Conservation (phyloP, 2,113 vertebrate species). For the Eurystomus gularis region DNA sequence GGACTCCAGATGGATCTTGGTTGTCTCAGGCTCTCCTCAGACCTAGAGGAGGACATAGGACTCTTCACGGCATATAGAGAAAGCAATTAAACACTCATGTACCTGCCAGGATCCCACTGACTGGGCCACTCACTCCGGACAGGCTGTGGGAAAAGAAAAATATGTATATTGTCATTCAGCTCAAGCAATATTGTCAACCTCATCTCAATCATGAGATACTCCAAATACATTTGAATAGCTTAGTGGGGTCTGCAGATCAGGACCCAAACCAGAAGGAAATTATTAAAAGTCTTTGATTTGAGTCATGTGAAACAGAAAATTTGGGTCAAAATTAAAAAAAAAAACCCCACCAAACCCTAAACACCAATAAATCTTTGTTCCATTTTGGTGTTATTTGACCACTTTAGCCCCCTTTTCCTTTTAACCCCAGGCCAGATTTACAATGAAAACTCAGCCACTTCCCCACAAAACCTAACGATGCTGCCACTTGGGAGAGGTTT, state of each 20-base stretch:
- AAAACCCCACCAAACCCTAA: neutral
- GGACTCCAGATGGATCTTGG: neutral
- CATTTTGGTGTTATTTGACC: neutral
- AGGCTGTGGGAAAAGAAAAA: neutral
- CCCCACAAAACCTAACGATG: neutral
- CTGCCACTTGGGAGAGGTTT: neutral
- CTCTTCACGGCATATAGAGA: neutral
- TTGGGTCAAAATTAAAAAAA: neutral
- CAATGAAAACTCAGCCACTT: neutral
- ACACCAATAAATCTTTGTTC: neutral
- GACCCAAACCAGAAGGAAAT: neutral
- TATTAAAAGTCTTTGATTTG: neutral
- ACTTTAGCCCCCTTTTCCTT: neutral
- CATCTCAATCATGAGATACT: neutral
- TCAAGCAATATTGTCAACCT: no score
- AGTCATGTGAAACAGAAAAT: neutral
- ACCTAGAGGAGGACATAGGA: neutral
- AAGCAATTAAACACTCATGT: neutral
- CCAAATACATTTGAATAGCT: neutral
- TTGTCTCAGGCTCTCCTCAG: neutral
- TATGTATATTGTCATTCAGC: neutral
- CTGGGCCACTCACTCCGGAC: neutral
- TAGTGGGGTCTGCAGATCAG: neutral
- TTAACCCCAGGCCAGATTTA: neutral
- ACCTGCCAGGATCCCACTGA: conserved; percentile 45